Base-by-base conservation (phyloP, 2,888 invertebrate species). In the Hirtodrosophila trivittata region DNA sequence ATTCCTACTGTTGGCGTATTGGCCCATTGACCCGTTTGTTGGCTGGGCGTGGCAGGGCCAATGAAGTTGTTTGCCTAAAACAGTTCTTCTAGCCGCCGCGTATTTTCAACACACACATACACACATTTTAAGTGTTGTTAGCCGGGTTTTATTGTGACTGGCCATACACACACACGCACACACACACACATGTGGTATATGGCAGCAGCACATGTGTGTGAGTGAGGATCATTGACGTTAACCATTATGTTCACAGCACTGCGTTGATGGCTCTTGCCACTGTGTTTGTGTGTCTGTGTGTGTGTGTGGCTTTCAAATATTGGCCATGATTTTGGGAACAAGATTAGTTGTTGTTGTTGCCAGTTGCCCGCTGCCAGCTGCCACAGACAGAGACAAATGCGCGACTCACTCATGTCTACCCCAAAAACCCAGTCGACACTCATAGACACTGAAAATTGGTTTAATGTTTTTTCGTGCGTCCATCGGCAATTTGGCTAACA, bases 51-150 rank as follows among this genome's bases (percentile, higher is more conserved):
- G 52, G 47, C 66, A 16, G 42, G 59, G 64, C 28, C 52, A 64
- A 78, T 82, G 63, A 78, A 78, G 78, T 60, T 58, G 75, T 80
- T 67, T 67, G 72, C 30, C 33, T 30, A 41, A 42, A 25, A 50
- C 54, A 56, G 55, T 69, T 77, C 62, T 69, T 55, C 72, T 75
- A 72, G 77, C 59, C 62, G 58, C 59, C 72, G 66, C 68, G 72
- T 68, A 83, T 74, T 83, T 83, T 76, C 81, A 84, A 80, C 81
- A 75, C 18, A 21, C 2, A 21, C 5, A 21, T 75, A 83, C 80
- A 80, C 81, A 75, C 81, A 77, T 80, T 83, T 80, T 80, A 83
- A 80, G 84, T 84, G 75, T 70, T 80, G 81, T 80, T 84, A 73
- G 77, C 67, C 72, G 66, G 81, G 77, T 80, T 80, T 77, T 80